Conservation (phyloP, 2,113 vertebrate species). For the Gambusia holbrooki region DNA sequence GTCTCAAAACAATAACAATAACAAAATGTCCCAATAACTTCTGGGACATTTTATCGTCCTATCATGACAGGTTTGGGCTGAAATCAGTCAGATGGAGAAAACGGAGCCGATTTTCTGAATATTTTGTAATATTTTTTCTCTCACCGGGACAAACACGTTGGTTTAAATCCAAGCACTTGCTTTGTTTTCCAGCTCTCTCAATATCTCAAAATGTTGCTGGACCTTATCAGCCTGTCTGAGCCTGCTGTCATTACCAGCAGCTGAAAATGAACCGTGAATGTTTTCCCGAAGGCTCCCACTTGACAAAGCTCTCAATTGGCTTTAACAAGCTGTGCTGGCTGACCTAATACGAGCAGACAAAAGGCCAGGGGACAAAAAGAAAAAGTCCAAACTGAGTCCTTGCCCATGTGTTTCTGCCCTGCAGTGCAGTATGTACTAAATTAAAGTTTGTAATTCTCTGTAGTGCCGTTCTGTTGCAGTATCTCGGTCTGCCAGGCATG, state of each 20-base stretch:
- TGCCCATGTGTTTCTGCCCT: conserved; percentile 8
- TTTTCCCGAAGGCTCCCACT: conserved; percentile 47
- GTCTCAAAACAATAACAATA: too few species aligned
- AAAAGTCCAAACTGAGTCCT: conserved; percentile 24
- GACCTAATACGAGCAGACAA: conserved; percentile 43
- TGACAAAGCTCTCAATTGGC: conserved; percentile 57
- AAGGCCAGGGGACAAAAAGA: conserved; percentile 29
- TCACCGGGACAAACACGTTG: neutral
- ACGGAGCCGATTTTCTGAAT: neutral
- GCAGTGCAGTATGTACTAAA: neutral
- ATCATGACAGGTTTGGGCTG: neutral
- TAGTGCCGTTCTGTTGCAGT: neutral
- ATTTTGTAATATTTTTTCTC: neutral
- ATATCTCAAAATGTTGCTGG: conserved; percentile 31
- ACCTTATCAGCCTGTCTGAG: conserved; percentile 36
- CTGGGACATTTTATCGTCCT: too few species aligned
- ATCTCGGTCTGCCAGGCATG: conserved; percentile 20
- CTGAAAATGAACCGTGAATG: conserved; percentile 58
- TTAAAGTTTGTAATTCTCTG: neutral
- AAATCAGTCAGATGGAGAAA: neutral
- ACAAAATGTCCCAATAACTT: too few species aligned
- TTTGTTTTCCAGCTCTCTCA: neutral
- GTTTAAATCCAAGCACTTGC: conserved; percentile 3
- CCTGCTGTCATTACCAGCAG: conserved; percentile 61
- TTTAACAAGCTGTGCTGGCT: conserved; percentile 38